phyloP scores from a whole-genome alignment of 2,113 vertebrate species.

The Alces alces region DNA sequence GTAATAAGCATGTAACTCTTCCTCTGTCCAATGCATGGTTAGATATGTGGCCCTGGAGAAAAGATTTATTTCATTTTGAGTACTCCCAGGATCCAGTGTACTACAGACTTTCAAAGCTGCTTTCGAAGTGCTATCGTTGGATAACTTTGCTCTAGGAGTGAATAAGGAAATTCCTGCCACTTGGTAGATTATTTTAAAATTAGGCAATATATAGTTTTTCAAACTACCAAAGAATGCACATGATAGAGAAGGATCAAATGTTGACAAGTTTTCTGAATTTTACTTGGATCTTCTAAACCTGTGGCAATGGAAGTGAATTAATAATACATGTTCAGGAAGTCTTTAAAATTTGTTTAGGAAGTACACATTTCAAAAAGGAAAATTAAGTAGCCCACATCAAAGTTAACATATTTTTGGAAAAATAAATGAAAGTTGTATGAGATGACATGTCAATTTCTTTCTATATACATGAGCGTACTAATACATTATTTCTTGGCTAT shows the following conservation, averaged over 20 bases:
- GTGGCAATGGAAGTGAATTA: not conserved
- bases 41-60: not conserved
- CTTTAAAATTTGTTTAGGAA: not conserved
- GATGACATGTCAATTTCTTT: not conserved
- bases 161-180: not conserved
- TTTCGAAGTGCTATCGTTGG: not conserved
- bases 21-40: not conserved
- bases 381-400: not conserved
- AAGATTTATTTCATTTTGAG: not conserved
- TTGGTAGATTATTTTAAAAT: not conserved
- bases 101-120: not conserved
- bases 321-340: not conserved
- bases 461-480: not conserved
- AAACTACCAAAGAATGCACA: not conserved
- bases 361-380: not conserved
- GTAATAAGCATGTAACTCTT: not conserved
- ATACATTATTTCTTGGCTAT: not conserved
- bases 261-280: not conserved
- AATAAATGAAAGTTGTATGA: not conserved
- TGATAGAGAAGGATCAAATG: not conserved
- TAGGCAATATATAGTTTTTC: not conserved
- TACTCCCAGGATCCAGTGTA: not conserved
- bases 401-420: constrained; percentile 10
- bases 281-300: not conserved
- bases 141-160: not conserved